These are phyloP conservation scores for Nasonia vitripennis DNA, from an alignment of 1,140 invertebrate genomes.

Conservation along the genomic window DNA sequence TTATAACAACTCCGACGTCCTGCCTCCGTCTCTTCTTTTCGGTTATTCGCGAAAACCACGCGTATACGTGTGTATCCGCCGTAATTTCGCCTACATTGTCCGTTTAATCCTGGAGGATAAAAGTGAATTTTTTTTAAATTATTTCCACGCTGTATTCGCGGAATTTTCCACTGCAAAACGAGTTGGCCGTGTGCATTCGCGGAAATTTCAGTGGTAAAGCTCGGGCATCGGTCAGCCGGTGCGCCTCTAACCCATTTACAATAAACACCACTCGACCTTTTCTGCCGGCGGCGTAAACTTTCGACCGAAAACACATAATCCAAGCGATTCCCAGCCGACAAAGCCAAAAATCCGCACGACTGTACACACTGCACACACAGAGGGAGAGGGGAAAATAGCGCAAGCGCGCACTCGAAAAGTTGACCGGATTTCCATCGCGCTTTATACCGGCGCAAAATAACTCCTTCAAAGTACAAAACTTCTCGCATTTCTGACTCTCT, in stretches of 20 bases:
- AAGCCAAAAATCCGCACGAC: not conserved
- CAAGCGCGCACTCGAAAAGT: constrained; percentile 3
- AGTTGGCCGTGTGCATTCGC: too few species aligned
- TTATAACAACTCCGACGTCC: constrained; percentile 43
- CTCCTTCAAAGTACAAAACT: constrained; percentile 7
- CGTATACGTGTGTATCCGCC: too few species aligned
- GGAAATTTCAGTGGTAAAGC: not conserved
- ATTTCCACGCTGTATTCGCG: too few species aligned
- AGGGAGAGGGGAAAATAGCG: not conserved
- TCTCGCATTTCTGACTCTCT: constrained; percentile 35
- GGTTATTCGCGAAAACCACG: not conserved
- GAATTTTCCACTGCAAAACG: too few species aligned
- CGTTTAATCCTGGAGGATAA: too few species aligned
- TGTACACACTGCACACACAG: not conserved
- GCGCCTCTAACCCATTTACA: not conserved
- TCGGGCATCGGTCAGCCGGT: not conserved
- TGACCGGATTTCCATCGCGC: constrained; percentile 16
- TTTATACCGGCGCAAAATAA: constrained; percentile 24
- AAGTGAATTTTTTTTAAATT: too few species aligned
- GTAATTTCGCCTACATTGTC: too few species aligned
- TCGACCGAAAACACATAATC: not conserved
- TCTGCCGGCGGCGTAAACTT: not conserved
- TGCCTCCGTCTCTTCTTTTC: constrained; percentile 4
- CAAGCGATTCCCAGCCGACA: not conserved
- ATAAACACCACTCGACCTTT: not conserved